Conservation (phyloP, 2,888 invertebrate genomes). For the Cosmia pyralina region DNA sequence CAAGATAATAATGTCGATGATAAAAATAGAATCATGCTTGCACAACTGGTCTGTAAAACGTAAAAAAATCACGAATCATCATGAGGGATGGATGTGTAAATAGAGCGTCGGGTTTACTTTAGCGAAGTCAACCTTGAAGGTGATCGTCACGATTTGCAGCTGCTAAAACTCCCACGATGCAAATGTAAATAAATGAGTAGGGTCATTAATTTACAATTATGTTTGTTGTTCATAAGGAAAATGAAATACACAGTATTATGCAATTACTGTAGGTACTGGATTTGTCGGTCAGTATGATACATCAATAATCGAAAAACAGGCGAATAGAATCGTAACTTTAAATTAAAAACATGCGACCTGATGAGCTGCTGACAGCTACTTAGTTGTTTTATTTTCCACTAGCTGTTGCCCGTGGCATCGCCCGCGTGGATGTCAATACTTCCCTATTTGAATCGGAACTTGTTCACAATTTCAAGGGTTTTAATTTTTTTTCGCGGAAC, state of each 20-base stretch:
- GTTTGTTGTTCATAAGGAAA: slow-evolving; percentile 30
- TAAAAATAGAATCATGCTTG: not conserved
- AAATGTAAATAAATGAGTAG: not conserved
- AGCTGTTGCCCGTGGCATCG: too few species aligned
- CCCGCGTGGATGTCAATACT: too few species aligned
- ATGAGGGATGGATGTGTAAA: not conserved
- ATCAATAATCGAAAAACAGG: slow-evolving; percentile 3
- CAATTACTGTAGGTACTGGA: slow-evolving; percentile 2
- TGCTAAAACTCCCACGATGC: not conserved
- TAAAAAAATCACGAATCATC: not conserved
- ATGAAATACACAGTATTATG: not conserved
- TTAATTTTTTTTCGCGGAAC: too few species aligned
- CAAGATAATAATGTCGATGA: not conserved
- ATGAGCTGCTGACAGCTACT: not conserved
- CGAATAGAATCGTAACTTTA: not conserved
- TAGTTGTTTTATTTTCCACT: not conserved
- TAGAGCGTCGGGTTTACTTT: not conserved
- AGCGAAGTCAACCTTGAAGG: not conserved
- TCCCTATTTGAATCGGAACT: too few species aligned
- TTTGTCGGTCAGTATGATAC: not conserved
- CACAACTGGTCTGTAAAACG: not conserved
- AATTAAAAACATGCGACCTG: not conserved
- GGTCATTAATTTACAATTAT: not conserved
- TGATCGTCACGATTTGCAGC: not conserved
- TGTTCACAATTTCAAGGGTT: too few species aligned